These are phyloP conservation scores for Mandrillus leucophaeus DNA, from an alignment of 2,113 vertebrate genomes.

Conservation along the genomic window DNA sequence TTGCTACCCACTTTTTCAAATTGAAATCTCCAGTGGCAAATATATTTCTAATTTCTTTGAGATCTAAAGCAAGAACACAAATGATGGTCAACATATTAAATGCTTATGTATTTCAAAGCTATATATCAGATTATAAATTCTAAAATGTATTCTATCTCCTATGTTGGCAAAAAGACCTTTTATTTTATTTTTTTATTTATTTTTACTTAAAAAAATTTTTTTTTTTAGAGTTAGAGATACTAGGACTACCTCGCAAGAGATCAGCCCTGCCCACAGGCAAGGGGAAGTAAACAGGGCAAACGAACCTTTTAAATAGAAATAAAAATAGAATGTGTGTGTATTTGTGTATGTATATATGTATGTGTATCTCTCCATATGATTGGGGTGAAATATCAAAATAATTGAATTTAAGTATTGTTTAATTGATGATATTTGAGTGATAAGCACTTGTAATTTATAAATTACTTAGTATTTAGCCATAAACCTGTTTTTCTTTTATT, in stretches of 20 bases:
- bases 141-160: background rate
- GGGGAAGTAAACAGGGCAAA: too few relatives aligned
- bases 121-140: background rate
- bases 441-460: background rate
- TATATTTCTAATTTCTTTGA: background rate
- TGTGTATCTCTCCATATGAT: background rate
- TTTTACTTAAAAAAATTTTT: too few relatives aligned
- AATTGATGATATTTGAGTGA: background rate
- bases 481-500: background rate
- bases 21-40: background rate
- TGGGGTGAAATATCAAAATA: background rate
- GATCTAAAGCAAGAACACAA: background rate
- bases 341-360: background rate
- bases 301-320: too few relatives aligned
- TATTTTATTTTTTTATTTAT: too few relatives aligned
- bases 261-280: too few relatives aligned
- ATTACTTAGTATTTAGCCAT: background rate
- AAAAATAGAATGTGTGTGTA: too few relatives aligned
- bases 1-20: background rate
- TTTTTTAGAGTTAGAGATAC: too few relatives aligned
- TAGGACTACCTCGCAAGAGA: too few relatives aligned
- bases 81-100: background rate
- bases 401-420: background rate
- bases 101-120: background rate
- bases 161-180: background rate